Conservation (phyloP, 2,888 invertebrate genomes). For the Spialia ferax region DNA sequence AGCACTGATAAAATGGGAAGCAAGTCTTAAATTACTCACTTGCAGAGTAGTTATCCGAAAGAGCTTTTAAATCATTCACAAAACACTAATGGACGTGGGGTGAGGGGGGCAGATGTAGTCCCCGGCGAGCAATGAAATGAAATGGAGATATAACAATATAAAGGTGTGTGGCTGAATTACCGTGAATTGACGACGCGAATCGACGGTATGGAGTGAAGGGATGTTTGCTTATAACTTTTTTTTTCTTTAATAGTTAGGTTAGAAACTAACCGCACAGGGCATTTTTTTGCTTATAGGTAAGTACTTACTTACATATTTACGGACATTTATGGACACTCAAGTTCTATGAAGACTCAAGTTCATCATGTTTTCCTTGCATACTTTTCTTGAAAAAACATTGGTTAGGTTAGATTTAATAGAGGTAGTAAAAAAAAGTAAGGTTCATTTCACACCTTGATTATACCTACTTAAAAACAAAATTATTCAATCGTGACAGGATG, state of each 20-base stretch:
- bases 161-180: slow-evolving; percentile 79
- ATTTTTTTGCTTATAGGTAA: too few relatives aligned
- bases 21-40: slow-evolving; percentile 86
- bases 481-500: too few relatives aligned
- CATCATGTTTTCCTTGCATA: too few relatives aligned
- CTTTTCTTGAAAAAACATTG: too few relatives aligned
- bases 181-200: slow-evolving; percentile 66
- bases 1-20: slow-evolving; percentile 85
- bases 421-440: too few relatives aligned
- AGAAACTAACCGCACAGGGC: too few relatives aligned
- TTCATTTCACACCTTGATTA: too few relatives aligned
- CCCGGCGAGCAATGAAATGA: slow-evolving; percentile 80
- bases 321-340: too few relatives aligned
- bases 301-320: too few relatives aligned
- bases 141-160: slow-evolving; percentile 83
- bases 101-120: slow-evolving; percentile 74
- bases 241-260: neutral
- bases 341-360: too few relatives aligned
- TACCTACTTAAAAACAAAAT: too few relatives aligned
- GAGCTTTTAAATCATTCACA: slow-evolving; percentile 87
- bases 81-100: slow-evolving; percentile 87
- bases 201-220: slow-evolving; percentile 48
- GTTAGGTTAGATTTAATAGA: too few relatives aligned
- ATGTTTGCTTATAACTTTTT: neutral
- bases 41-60: slow-evolving; percentile 87